A percentile compares a stretch with the other conserved stretches of the same genome.
These are phyloP conservation scores for Osmoderma eremita DNA, from an alignment of 2,888 invertebrate genomes.

Conservation along the genomic window DNA sequence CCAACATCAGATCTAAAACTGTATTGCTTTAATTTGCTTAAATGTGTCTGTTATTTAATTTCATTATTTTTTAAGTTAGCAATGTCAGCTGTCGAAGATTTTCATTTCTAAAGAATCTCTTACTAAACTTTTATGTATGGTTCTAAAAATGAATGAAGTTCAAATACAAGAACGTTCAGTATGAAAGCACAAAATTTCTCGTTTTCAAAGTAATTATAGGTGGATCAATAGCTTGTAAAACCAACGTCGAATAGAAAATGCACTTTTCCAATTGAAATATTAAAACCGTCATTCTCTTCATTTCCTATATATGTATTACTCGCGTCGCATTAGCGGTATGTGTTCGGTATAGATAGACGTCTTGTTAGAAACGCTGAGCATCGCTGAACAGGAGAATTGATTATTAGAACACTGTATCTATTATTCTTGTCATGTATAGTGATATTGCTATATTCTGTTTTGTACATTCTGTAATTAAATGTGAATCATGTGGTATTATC, in stretches of 20 bases:
- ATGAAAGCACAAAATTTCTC: background rate
- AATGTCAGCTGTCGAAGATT: too few relatives aligned
- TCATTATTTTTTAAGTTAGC: too few relatives aligned
- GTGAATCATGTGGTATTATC: slow-evolving; percentile 18
- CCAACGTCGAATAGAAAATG: background rate
- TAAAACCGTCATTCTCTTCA: background rate
- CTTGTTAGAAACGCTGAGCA: slow-evolving; percentile 3
- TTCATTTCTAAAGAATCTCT: too few relatives aligned
- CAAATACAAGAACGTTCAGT: too few relatives aligned
- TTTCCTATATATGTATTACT: background rate
- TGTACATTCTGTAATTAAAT: slow-evolving; percentile 20
- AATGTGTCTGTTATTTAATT: too few relatives aligned
- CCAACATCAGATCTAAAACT: too few relatives aligned
- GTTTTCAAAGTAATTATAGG: background rate
- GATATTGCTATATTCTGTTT: slow-evolving; percentile 2
- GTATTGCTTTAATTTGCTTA: too few relatives aligned
- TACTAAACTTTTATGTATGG: too few relatives aligned
- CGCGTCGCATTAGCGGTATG: background rate
- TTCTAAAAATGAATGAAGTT: too few relatives aligned
- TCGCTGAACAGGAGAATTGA: slow-evolving; percentile 16
- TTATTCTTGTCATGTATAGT: slow-evolving; percentile 13
- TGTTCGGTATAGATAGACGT: slow-evolving; percentile 1
- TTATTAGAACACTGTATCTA: slow-evolving; percentile 17
- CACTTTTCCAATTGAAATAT: background rate
- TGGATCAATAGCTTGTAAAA: background rate